phyloP scores from a whole-genome alignment of 2,113 vertebrate species.

The Scomber japonicus region DNA sequence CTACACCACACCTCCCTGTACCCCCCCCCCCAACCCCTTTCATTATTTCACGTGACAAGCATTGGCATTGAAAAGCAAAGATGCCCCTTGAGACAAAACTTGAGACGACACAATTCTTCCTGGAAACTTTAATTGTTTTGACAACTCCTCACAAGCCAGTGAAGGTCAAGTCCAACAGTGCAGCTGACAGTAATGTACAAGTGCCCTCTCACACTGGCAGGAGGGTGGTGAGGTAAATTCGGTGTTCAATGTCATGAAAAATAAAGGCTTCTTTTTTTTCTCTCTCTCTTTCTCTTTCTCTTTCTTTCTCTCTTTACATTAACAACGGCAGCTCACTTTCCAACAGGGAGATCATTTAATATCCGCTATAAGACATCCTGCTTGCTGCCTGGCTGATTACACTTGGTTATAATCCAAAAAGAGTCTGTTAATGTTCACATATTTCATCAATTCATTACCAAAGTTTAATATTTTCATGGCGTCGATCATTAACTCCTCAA shows the following conservation, averaged over 20 bases:
- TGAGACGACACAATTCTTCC: conserved; percentile 78
- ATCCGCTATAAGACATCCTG: conserved; percentile 17
- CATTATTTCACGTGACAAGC: conserved; percentile 2
- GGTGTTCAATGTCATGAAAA: conserved; percentile 77
- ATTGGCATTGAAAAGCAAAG: background rate
- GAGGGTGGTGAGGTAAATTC: conserved; percentile 81
- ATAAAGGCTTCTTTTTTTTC: conserved; percentile 53
- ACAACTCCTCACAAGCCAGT: conserved; percentile 80
- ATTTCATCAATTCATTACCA: conserved; percentile 59
- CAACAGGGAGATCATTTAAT: conserved; percentile 37
- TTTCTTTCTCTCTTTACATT: conserved; percentile 43
- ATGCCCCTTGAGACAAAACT: conserved; percentile 67
- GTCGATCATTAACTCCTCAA: conserved; percentile 62
- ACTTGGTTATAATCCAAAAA: conserved; percentile 12
- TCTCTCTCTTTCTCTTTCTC: background rate
- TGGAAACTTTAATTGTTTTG: conserved; percentile 84
- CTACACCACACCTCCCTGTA: conserved; percentile 11
- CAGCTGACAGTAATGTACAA: conserved; percentile 79
- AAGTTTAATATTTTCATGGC: conserved; percentile 48
- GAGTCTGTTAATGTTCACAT: conserved; percentile 63
- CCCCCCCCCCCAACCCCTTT: background rate
- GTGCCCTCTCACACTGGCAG: conserved; percentile 73
- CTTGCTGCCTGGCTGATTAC: conserved; percentile 6
- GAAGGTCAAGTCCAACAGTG: conserved; percentile 78
- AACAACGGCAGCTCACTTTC: conserved; percentile 51